Base-by-base conservation (phyloP, 2,888 invertebrate genomes). In the Pristionchus exspectatus region DNA sequence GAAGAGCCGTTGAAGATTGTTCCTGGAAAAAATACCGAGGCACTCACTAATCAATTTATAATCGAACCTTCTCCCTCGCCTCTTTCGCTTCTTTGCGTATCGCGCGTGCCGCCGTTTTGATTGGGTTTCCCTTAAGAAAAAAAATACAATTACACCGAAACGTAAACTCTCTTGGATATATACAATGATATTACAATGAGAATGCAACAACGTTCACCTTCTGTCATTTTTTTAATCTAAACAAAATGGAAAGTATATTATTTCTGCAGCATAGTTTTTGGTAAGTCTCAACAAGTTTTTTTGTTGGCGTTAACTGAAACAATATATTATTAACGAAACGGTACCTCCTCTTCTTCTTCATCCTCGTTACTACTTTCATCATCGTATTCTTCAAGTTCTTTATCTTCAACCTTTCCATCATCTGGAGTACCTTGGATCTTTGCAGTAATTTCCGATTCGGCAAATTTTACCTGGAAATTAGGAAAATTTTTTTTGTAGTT, bases 1-100 rank as follows among this genome's bases (percentile, higher is more conserved):
- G 89, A 33, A 56, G 77, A 14, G 63, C n/a, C 44, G 90, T 88
- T 88, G 90, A 33, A 54, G 72, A 27, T 18, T 72, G 24, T 50
- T 87, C 56, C 86, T 44, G 5, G 63, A 54, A 83, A 21, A 4
- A n/a, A 83, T 18, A 16, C 12, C 21, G 18, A 27, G 54, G 3
- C 27, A 38, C 27, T 5, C 21, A 3, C 27, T 59, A 30, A 3
- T 14, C 7, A n/a, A 44, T 10, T 59, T 56, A 14, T 14, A n/a
- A 59, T 27, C 66, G 56, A 66, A 54, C 86, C 56, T 66, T 66
- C 66, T 54, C 44, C 21, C 50, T 72, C 44, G 24, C 74, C 77
- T 59, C 87, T 69, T 63, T 66, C 30, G 87, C 81, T 50, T 59
- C 27, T 5, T 66, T 63, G 14, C 86, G 86, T 1, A 30, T 50